phyloP scores from a whole-genome alignment of 1,140 invertebrate genomes.

The Papilio xuthus region DNA sequence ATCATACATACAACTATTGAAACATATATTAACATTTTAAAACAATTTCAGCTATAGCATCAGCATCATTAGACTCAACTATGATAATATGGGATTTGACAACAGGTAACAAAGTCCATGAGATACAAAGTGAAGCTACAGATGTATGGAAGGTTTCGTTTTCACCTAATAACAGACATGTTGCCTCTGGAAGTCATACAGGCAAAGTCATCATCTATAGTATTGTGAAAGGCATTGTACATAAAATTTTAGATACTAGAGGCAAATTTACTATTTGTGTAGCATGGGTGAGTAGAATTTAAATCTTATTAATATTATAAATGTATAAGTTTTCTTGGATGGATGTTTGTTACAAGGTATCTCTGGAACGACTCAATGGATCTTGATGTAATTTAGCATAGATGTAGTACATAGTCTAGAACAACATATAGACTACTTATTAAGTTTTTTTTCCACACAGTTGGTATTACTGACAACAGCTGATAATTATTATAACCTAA shows the following conservation, averaged over 20 bases:
- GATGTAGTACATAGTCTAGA: no score
- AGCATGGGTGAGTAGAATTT: slow-evolving; percentile 90
- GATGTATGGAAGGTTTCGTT: slow-evolving; percentile 97
- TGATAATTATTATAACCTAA: no score
- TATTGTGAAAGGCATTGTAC: slow-evolving; percentile 91
- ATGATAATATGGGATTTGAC: slow-evolving; percentile 96
- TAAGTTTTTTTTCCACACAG: no score
- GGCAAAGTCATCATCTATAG: slow-evolving; percentile 96
- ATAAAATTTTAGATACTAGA: slow-evolving; percentile 94
- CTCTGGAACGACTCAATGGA: no score
- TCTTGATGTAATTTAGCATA: no score
- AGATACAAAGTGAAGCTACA: slow-evolving; percentile 93
- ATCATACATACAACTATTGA: no score
- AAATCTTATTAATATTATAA: neutral
- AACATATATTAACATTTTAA: neutral
- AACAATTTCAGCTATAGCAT: slow-evolving; percentile 89
- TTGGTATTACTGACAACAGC: no score
- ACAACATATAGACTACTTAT: no score
- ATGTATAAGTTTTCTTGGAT: no score
- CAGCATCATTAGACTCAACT: slow-evolving; percentile 95
- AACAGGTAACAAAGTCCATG: slow-evolving; percentile 90
- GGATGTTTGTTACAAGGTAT: no score
- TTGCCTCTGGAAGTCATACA: slow-evolving; percentile 95
- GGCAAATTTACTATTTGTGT: slow-evolving; percentile 98
- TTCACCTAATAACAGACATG: slow-evolving; percentile 94